Evolutionary conservation across 2,888 invertebrate species (phyloP), one percentile per base, ranked within the genome.

Genomic region (Aspidiotus rigidus): DNA sequence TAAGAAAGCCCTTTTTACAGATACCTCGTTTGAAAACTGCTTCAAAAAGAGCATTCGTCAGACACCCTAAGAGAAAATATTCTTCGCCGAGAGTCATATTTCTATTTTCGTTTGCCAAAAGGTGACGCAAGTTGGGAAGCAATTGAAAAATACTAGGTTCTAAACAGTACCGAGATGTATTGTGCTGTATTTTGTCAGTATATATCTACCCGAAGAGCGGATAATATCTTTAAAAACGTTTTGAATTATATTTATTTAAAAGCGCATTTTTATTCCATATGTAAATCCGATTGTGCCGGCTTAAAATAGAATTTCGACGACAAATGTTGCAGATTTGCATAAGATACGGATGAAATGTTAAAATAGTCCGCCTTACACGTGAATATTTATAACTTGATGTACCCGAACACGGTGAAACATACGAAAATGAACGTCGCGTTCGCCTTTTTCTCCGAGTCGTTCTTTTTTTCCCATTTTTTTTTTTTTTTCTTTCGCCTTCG

Each of bases 231-330:
- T 59, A 67, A 67, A 67, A 67, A 59, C 67, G 60, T 59, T 67
- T 67, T 67, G 67, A 67, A 67, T 67, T 67, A 67, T 67, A 67
- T 67, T 67, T 67, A 67, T 67, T 67, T 67, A 67, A 67, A 67
- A 67, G 67, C 60, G 67, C 67, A 67, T 67, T 67, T 67, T 67
- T 67, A 67, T 67, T 67, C 67, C 67, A 59, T 67, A 67, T 67
- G 67, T 60, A 67, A 67, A 67, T 67, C 67, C 67, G 67, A 67
- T 67, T 67, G 59, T 60, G 28, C 57, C 49, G 59, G 67, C 67
- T 67, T 59, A 59, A 67, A 67, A 67, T 67, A 59, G 67, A 60
- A 67, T 67, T 67, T 67, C 49, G 67, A 67, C 67, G 67, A 67
- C 67, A 67, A 67, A 67, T 67, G 67, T 67, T 67, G 67, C 67